Conservation (phyloP, 2,797 vertebrate species). For the Acomys russatus region DNA sequence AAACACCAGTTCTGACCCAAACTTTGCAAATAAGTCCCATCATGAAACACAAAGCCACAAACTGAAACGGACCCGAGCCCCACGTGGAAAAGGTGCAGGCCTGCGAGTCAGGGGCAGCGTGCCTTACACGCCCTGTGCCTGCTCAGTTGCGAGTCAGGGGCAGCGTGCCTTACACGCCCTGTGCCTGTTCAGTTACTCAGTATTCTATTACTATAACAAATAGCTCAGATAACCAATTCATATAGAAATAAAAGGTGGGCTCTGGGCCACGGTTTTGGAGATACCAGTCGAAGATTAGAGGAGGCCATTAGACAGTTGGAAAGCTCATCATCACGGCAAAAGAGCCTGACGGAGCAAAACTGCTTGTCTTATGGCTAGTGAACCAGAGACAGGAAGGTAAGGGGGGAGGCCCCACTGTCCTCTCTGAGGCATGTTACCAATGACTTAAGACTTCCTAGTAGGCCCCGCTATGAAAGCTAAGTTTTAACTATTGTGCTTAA, state of each 20-base stretch:
- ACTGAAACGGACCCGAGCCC: background rate
- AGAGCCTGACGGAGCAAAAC: background rate
- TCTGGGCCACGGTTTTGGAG: background rate
- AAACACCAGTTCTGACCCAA: background rate
- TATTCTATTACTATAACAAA: background rate
- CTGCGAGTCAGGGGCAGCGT: background rate
- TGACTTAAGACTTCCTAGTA: background rate
- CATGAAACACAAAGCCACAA: slow-evolving; percentile 11
- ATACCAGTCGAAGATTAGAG: background rate
- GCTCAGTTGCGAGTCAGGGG: background rate
- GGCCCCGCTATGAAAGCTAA: background rate
- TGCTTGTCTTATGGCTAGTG: background rate
- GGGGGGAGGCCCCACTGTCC: background rate
- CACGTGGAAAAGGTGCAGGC: background rate
- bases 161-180: background rate
- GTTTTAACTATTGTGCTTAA: background rate
- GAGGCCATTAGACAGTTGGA: background rate
- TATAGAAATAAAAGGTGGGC: background rate
- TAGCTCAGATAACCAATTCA: background rate
- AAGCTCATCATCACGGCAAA: background rate
- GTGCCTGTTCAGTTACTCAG: background rate
- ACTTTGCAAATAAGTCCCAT: background rate
- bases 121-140: background rate
- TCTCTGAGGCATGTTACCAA: background rate
- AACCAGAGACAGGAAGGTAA: background rate